Evolutionary conservation across 2,113 vertebrate species (phyloP), one percentile per base, ranked within the genome.

Genomic region (Turdus rufiventris): DNA sequence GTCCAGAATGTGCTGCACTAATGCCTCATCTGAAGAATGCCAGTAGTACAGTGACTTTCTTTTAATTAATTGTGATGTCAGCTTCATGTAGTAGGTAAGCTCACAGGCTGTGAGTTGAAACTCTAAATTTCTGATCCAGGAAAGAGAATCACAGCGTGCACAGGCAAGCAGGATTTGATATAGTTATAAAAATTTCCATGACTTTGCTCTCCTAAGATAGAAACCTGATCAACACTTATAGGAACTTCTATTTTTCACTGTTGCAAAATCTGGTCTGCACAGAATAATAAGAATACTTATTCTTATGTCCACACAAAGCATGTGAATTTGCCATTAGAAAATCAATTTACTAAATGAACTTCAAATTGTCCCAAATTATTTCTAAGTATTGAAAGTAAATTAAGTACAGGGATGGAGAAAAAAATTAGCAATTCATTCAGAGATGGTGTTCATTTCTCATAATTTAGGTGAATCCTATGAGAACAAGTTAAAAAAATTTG

Each of bases 31-130:
- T 82, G 48, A 89, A 74, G 43, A 66, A 92, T 85, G 50, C 53
- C 78, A 94, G 67, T 61, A 93, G 71, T 58, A 81, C 57, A 80
- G 51, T 65, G 60, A 68, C 57, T 94, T 88, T 50, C 48, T 62
- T 81, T 89, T 94, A 96, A 96, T 94, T 96, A 94, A 94, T 92
- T 91, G 91, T 96, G 91, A 94, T 96, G 77, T 89, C 88, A 96
- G 53, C 56, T 93, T 90, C 0, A 0, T 72, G 87, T 73, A 87
- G 79, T 91, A 95, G 82, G 77, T 79, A 93, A 94, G 15, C 66
- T 96, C 6, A 8, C 42, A 89, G 86, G 10, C 67, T 87, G 50
- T 72, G 73, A 94, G 71, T 25, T 5, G 11, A 94, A 77, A 28
- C 51, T 77, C 33, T 14, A 9, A 16, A 50, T 71, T 96, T 74